Evolutionary conservation across 2,797 vertebrate genomes (phyloP).

Genomic region (Poecilia wingei): DNA sequence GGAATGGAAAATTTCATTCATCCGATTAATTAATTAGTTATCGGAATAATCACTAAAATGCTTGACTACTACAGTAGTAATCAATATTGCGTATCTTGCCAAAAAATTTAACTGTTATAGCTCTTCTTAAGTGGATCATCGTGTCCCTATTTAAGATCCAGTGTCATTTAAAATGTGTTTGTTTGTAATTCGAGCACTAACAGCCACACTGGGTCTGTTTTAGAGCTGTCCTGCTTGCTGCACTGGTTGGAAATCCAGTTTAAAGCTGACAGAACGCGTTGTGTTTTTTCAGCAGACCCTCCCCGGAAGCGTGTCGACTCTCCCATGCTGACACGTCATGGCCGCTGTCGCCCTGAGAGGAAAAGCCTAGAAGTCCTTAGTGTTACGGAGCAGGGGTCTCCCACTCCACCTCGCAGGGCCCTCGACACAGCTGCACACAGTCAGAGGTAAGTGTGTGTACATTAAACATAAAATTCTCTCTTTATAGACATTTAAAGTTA

Average conservation of each 20-base stretch:
- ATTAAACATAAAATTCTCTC: background rate
- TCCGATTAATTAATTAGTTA: too few species aligned
- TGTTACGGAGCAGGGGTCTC: constrained; percentile 91
- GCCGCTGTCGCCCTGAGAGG: constrained; percentile 89
- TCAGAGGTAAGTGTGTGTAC: constrained; percentile 72
- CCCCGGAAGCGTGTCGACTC: constrained; percentile 93
- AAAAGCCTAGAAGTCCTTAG: constrained; percentile 94
- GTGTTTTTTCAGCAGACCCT: constrained; percentile 78
- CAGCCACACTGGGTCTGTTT: background rate
- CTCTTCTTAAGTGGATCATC: constrained; percentile 15
- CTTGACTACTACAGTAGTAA: too few species aligned
- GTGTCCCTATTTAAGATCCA: too few species aligned
- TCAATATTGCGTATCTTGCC: too few species aligned
- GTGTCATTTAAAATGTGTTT: background rate
- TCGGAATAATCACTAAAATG: too few species aligned
- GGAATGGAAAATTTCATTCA: too few species aligned
- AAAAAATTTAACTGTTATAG: constrained; percentile 16
- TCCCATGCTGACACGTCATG: constrained; percentile 91
- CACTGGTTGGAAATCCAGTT: background rate
- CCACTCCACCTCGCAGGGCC: constrained; percentile 89
- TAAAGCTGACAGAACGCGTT: background rate
- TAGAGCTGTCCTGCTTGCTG: background rate
- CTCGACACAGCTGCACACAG: constrained; percentile 85
- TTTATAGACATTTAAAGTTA: background rate
- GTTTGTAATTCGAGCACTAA: background rate